phyloP scores from a whole-genome alignment of 2,113 vertebrate species.

The Porphyrio hochstetteri region DNA sequence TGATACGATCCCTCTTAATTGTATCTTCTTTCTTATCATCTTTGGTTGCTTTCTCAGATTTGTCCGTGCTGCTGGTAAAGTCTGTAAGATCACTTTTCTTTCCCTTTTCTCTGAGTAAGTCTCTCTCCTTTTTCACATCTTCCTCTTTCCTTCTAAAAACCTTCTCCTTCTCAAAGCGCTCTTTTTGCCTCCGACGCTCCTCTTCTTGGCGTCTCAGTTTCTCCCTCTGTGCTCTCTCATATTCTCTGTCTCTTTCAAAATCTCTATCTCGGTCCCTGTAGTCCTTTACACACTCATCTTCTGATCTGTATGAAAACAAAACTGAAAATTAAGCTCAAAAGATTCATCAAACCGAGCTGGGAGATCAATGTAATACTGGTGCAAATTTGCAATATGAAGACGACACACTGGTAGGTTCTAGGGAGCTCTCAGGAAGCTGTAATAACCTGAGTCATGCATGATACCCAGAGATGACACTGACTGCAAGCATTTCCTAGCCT shows the following conservation, averaged over 20 bases:
- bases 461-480: conserved; percentile 2
- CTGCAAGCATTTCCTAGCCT: background rate
- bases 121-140: conserved; percentile 87
- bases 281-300: conserved; percentile 87
- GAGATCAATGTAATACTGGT: conserved; percentile 44
- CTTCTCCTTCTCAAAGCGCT: conserved; percentile 91
- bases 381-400: conserved; percentile 27
- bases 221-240: conserved; percentile 85
- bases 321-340: conserved; percentile 67
- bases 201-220: conserved; percentile 89
- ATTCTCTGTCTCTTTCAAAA: conserved; percentile 86
- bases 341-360: conserved; percentile 27
- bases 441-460: conserved; percentile 18
- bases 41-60: conserved; percentile 80
- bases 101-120: conserved; percentile 85
- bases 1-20: conserved; percentile 88
- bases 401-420: conserved; percentile 20
- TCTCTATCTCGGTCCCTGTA: conserved; percentile 87
- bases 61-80: conserved; percentile 73
- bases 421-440: conserved; percentile 10
- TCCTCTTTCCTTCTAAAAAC: conserved; percentile 87
- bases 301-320: conserved; percentile 78
- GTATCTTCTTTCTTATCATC: conserved; percentile 89
- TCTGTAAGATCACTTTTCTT: conserved; percentile 81
- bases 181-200: conserved; percentile 88